Percentiles rank a stretch among this genome's conserved stretches.
Conservation (phyloP, 2,888 invertebrate genomes). For the Ornithoptera alexandrae region DNA sequence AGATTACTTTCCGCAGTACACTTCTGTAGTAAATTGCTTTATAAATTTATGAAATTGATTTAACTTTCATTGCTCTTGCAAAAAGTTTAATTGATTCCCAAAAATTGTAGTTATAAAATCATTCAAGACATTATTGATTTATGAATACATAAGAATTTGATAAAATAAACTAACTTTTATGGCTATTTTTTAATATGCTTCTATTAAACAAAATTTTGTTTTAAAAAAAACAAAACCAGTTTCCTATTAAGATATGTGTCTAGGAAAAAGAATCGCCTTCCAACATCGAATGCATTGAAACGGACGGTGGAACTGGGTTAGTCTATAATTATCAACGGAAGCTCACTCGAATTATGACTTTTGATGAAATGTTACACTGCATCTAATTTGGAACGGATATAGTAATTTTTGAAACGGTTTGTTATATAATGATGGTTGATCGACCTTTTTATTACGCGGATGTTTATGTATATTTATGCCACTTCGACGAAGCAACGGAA, state of each 20-base stretch:
- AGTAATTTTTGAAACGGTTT: constrained; percentile 39
- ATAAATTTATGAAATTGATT: too few relatives aligned
- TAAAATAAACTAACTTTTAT: too few relatives aligned
- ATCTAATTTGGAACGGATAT: constrained; percentile 61
- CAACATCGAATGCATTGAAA: constrained; percentile 33
- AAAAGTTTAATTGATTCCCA: too few relatives aligned
- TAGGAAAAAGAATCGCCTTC: constrained; percentile 17
- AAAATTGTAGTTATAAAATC: too few relatives aligned
- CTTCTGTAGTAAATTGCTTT: too few relatives aligned
- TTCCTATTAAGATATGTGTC: constrained; percentile 11
- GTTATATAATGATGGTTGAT: constrained; percentile 43
- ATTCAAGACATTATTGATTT: too few relatives aligned
- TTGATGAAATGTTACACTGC: constrained; percentile 69
- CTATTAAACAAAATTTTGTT: too few relatives aligned
- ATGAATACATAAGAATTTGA: too few relatives aligned
- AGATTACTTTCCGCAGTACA: too few relatives aligned
- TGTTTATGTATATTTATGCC: constrained; percentile 30
- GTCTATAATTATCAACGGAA: constrained; percentile 71
- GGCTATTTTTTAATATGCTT: too few relatives aligned
- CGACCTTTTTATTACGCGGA: constrained; percentile 40
- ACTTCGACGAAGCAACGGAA: constrained; percentile 10
- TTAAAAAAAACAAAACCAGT: neutral
- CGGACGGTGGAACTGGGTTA: constrained; percentile 59
- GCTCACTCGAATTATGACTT: constrained; percentile 74
- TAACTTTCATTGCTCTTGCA: too few relatives aligned